A percentile compares a stretch with the other conserved stretches of the same genome.
Conservation (phyloP, 2,113 vertebrate genomes). For the rabbit (Oryctolagus cuniculus) region mOryCun1.1 NC_091446.1:36019001-36019500, state of each 20-base stretch:
- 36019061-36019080: slow-evolving; percentile 70
- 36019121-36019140: slow-evolving; percentile 19
- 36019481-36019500: too few relatives aligned
- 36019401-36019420: too few relatives aligned
- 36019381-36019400: background rate
- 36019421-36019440: too few relatives aligned
- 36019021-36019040: slow-evolving; percentile 72
- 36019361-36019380: background rate
- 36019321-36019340: too few relatives aligned
- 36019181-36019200: slow-evolving; percentile 10
- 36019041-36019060: slow-evolving; percentile 73
- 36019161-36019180: background rate
- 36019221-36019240: background rate
- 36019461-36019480: too few relatives aligned
- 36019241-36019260: background rate
- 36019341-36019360: background rate
- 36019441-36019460: too few relatives aligned
- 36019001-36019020: slow-evolving; percentile 54
- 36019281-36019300: background rate
- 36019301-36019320: background rate
- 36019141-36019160: background rate
- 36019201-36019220: background rate
- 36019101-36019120: slow-evolving; percentile 59
- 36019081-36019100: slow-evolving; percentile 58
- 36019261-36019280: background rate